Conservation (phyloP, 1,140 invertebrate genomes). For the Drosophila kurseongensis region DNA sequence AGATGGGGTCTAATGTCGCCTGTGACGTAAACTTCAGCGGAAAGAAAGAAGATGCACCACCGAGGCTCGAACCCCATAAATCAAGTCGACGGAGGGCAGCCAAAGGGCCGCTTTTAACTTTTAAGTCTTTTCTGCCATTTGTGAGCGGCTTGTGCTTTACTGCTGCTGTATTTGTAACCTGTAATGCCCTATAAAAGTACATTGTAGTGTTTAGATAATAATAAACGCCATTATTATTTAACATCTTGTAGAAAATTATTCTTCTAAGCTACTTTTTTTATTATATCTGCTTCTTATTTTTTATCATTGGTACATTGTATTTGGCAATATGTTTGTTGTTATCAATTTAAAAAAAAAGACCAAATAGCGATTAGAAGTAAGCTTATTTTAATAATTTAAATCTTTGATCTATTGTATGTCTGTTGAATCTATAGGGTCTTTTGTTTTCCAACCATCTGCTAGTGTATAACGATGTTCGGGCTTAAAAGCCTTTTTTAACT, state of each 20-base stretch:
- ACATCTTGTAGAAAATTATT: no score
- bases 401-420: no score
- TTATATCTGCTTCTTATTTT: no score
- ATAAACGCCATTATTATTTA: no score
- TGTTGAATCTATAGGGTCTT: no score
- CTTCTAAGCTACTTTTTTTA: no score
- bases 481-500: not conserved
- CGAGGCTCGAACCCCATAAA: constrained; percentile 25
- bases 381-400: no score
- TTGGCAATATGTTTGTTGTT: no score
- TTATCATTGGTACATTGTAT: no score
- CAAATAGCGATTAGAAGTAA: no score
- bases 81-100: constrained; percentile 24
- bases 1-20: constrained; percentile 17
- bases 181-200: constrained; percentile 12
- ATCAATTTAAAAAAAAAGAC: no score
- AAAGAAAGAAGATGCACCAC: constrained; percentile 37
- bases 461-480: constrained; percentile 3
- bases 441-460: not conserved
- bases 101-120: constrained; percentile 44
- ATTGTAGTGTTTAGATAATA: not conserved
- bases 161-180: constrained; percentile 22
- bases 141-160: constrained; percentile 49
- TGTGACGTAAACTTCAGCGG: constrained; percentile 37
- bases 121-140: constrained; percentile 44